phyloP scores from a whole-genome alignment of 1,140 invertebrate species.

The Lethrus apterus region DNA sequence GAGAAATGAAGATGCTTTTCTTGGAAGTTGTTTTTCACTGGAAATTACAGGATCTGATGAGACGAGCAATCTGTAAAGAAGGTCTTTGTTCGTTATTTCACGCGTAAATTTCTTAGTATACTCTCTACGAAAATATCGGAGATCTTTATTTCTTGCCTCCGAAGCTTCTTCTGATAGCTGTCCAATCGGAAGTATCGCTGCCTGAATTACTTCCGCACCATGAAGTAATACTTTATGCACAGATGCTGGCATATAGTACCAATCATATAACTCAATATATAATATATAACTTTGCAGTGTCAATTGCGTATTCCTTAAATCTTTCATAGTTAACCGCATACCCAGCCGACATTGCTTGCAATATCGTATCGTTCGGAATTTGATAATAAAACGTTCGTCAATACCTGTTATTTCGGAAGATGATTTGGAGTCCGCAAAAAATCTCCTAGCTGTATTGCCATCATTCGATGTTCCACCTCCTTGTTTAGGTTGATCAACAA shows the following conservation, averaged over 20 bases:
- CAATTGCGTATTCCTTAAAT: constrained; percentile 7
- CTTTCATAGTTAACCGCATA: no score
- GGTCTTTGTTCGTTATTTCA: constrained; percentile 22
- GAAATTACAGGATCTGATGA: constrained; percentile 24
- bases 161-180: constrained; percentile 25
- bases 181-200: constrained; percentile 28
- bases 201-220: constrained; percentile 21
- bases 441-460: no score
- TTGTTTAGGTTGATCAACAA: no score
- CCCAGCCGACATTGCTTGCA: no score
- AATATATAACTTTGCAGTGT: constrained; percentile 19
- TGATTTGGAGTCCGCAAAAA: no score
- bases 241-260: constrained; percentile 36
- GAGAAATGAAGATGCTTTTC: no score
- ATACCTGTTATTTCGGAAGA: no score
- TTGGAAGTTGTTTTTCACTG: constrained; percentile 2
- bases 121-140: constrained; percentile 17
- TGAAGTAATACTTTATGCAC: constrained; percentile 37
- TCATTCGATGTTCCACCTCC: no score
- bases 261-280: constrained; percentile 32
- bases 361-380: no score
- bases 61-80: constrained; percentile 25
- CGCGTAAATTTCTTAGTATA: constrained; percentile 25
- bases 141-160: constrained; percentile 26
- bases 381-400: no score